A percentile compares a stretch with the other conserved stretches of the same genome.
These are phyloP conservation scores for Acropora tenuis DNA, from an alignment of 64 coral and sea anemone species.

Conservation along the genomic window DNA sequence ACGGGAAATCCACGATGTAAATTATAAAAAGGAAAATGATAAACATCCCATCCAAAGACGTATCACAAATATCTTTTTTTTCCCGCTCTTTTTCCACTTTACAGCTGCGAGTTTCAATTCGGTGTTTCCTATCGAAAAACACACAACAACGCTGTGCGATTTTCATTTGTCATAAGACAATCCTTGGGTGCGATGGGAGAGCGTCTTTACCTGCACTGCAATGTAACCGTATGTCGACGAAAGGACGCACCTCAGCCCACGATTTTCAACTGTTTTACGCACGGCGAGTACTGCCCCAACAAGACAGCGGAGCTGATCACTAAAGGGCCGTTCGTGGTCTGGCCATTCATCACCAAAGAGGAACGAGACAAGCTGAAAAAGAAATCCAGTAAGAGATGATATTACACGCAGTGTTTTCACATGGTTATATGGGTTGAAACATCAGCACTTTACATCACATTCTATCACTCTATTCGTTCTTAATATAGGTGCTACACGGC, in stretches of 20 bases:
- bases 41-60: no score
- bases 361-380: background rate
- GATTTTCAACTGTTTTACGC: background rate
- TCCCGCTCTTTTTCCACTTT: no score
- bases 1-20: no score
- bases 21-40: no score
- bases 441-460: no score
- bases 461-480: no score
- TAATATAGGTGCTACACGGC: no score
- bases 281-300: background rate
- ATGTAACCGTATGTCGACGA: background rate
- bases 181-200: background rate
- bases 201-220: background rate
- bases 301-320: background rate
- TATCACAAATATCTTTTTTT: no score
- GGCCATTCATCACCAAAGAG: background rate
- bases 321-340: conserved; percentile 7
- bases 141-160: background rate
- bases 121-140: background rate
- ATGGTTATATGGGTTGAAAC: no score
- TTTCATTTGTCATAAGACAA: background rate
- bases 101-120: background rate
- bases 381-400: background rate
- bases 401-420: no score
- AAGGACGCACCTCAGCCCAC: background rate